Evolutionary conservation across 2,797 vertebrate species (phyloP), one percentile per base, ranked within the genome.

Genomic region (Crax fasciolata): DNA sequence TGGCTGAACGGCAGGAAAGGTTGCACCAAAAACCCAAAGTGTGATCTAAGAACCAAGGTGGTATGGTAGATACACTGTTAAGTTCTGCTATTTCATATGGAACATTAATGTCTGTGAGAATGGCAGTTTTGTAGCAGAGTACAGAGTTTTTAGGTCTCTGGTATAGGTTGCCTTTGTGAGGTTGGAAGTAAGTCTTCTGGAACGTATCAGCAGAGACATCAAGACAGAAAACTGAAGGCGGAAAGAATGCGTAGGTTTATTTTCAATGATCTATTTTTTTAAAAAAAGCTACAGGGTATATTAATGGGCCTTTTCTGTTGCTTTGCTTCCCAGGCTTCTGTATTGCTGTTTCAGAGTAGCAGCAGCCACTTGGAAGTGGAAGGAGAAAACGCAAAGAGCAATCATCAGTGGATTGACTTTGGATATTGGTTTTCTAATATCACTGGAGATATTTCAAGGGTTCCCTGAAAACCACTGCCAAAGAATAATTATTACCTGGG

Each of bases 21-120:
- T 5, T 38, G 24, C 23, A 35, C 13, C n/a, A 38, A 48, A 81
- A 38, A 43, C 14, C 18, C 35, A 24, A 52, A 43, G 46, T 38
- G 18, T 65, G 20, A 44, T 21, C 27, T 44, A 38, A 75, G 54
- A 52, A 10, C 14, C 19, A 49, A 51, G 16, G 14, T 38, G 58
- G 10, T 44, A 18, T 11, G 30, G 58, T n/a, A 35, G 17, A 10
- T 24, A 2, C 1, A 8, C 17, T 54, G 41, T 32, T 68, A 35
- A 68, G 8, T 65, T 82, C 23, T 49, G 24, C 1, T 28, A 8
- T 49, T 73, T 65, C 14, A 9, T 2, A 0, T 21, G 35, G n/a
- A 63, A 19, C 8, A 23, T 5, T 9, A 9, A 0, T 1, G 4
- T 5, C 16, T 44, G 10, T 67, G 57, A 83, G 27, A 76, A 32